A percentile compares a stretch with the other conserved stretches of the same genome.
Conservation (phyloP, 2,888 invertebrate genomes). For the Catocala nupta region DNA sequence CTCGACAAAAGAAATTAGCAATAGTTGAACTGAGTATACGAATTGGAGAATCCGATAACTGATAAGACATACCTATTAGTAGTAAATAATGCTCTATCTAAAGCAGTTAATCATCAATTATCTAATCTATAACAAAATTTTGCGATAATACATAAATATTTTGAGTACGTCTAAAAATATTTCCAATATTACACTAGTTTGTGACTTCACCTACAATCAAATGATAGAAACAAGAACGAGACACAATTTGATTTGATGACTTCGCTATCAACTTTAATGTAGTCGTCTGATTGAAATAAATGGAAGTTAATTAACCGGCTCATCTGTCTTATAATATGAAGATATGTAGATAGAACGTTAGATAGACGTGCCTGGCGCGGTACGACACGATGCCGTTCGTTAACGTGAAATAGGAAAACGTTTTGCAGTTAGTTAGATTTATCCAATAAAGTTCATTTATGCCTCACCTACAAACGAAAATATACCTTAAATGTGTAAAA, state of each 20-base stretch:
- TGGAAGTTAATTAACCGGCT: slow-evolving; percentile 35
- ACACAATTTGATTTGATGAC: slow-evolving; percentile 14
- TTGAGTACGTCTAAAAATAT: too few relatives aligned
- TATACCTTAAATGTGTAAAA: slow-evolving; percentile 4
- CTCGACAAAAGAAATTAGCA: too few relatives aligned
- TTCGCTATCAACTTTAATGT: slow-evolving; percentile 34
- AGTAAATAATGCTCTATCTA: too few relatives aligned
- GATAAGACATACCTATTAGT: too few relatives aligned
- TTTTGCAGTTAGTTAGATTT: slow-evolving; percentile 30
- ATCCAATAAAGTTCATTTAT: slow-evolving; percentile 22
- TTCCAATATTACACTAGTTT: too few relatives aligned
- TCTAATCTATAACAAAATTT: too few relatives aligned
- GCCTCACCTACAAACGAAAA: slow-evolving; percentile 12
- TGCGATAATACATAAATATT: too few relatives aligned
- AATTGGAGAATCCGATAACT: too few relatives aligned
- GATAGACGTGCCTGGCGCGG: slow-evolving; percentile 55
- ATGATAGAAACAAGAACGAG: not conserved
- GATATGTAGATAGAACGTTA: slow-evolving; percentile 27
- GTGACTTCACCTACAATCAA: not conserved
- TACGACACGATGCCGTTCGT: slow-evolving; percentile 45
- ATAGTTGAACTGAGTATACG: too few relatives aligned
- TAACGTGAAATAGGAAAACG: slow-evolving; percentile 42
- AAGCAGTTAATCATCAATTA: too few relatives aligned
- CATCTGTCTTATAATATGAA: slow-evolving; percentile 26
- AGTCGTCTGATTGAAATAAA: slow-evolving; percentile 32